Evolutionary conservation across 2,113 vertebrate genomes (phyloP).

Genomic region (Apeltes quadracus): DNA sequence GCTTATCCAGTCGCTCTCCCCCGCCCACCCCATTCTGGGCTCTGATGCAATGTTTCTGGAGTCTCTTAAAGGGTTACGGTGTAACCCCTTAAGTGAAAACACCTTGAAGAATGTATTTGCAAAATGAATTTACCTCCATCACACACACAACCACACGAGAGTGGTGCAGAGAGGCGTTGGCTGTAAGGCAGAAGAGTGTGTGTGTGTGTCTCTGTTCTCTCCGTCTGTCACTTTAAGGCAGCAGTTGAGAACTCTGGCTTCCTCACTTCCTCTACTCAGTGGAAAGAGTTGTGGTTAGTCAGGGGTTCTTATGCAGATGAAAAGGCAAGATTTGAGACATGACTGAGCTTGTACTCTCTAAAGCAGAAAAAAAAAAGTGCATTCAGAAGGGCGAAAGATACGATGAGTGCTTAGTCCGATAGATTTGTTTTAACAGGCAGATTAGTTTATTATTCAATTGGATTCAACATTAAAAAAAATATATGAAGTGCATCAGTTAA

Average conservation of each 20-base stretch:
- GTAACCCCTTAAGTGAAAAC: background rate
- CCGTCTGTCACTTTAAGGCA: conserved; percentile 20
- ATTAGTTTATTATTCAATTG: background rate
- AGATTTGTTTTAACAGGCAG: background rate
- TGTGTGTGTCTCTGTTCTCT: background rate
- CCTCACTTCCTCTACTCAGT: conserved; percentile 69
- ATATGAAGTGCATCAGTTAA: background rate
- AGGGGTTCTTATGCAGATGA: conserved; percentile 76
- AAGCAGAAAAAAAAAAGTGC: conserved; percentile 9
- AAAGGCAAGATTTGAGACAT: conserved; percentile 61
- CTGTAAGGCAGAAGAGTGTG: background rate
- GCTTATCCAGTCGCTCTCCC: background rate
- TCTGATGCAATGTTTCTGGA: background rate
- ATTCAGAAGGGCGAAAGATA: conserved; percentile 11
- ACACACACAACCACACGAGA: background rate
- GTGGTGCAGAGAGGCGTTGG: background rate
- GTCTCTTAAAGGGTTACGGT: background rate
- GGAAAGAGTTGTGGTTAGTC: conserved; percentile 84
- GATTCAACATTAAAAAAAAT: background rate
- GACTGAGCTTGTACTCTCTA: conserved; percentile 33
- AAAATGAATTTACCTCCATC: background rate
- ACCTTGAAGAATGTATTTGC: background rate
- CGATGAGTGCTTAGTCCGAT: background rate
- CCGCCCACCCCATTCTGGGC: background rate
- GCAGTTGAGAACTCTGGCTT: conserved; percentile 8